A percentile compares a stretch with the other conserved stretches of the same genome.
These are phyloP conservation scores for Eurytoma adleriae DNA, from an alignment of 2,888 invertebrate genomes.

Conservation along the genomic window DNA sequence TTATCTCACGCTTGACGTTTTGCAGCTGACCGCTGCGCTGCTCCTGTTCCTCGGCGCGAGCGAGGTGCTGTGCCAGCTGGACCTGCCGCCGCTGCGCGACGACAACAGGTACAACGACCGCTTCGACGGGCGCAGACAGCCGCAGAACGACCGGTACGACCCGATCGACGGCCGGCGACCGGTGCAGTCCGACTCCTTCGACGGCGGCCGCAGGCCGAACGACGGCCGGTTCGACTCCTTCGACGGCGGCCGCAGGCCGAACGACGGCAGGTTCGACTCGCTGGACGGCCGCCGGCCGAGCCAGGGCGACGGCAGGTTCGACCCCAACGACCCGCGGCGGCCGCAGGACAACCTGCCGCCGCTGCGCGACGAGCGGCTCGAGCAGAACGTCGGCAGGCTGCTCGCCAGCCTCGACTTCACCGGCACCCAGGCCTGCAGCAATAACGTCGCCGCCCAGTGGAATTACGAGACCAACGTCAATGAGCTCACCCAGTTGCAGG, in stretches of 20 bases:
- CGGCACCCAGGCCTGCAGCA: slow-evolving; percentile 88
- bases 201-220: too few species aligned
- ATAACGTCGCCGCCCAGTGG: slow-evolving; percentile 93
- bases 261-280: not conserved
- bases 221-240: not conserved
- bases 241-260: not conserved
- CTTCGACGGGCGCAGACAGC: not conserved
- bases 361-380: slow-evolving; percentile 53
- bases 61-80: slow-evolving; percentile 66
- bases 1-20: too few species aligned
- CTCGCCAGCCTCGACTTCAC: slow-evolving; percentile 85
- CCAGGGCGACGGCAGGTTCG: slow-evolving; percentile 18
- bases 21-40: slow-evolving; percentile 60
- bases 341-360: slow-evolving; percentile 34
- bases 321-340: slow-evolving; percentile 8
- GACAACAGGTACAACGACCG: slow-evolving; percentile 57
- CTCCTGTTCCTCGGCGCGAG: slow-evolving; percentile 36
- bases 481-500: slow-evolving; percentile 88
- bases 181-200: not conserved
- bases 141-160: not conserved
- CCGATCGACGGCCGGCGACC: slow-evolving; percentile 10
- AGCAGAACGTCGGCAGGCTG: slow-evolving; percentile 60
- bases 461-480: slow-evolving; percentile 92
- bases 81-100: slow-evolving; percentile 68
- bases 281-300: not conserved